A percentile compares a stretch with the other conserved stretches of the same genome.
These are phyloP conservation scores for Thalassophryne amazonica DNA, from an alignment of 2,797 vertebrate species.

Conservation along the genomic window DNA sequence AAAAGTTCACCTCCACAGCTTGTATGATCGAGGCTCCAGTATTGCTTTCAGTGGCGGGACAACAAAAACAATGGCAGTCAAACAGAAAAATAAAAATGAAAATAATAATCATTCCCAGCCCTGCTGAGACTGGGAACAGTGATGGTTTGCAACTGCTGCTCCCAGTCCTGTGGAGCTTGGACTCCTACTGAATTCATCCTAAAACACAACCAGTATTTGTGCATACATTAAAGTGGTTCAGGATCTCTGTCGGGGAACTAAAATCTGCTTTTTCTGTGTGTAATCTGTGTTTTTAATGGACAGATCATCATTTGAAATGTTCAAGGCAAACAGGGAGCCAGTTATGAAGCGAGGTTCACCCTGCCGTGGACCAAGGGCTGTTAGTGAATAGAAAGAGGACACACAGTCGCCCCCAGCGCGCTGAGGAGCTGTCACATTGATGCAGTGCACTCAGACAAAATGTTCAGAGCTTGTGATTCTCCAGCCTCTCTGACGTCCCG, in stretches of 20 bases:
- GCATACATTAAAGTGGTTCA: neutral
- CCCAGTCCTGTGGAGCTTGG: no score
- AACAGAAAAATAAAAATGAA: no score
- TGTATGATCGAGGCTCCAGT: no score
- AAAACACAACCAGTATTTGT: neutral
- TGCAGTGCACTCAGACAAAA: conserved; percentile 49
- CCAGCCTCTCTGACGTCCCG: conserved; percentile 21
- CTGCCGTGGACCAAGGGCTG: neutral
- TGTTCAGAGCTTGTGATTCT: conserved; percentile 46
- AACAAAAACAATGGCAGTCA: no score
- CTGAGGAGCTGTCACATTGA: conserved; percentile 59
- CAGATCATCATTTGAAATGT: neutral
- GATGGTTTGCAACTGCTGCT: no score
- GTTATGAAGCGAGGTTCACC: conserved; percentile 21
- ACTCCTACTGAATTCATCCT: no score
- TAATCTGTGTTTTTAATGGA: conserved; percentile 16
- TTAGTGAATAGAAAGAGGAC: conserved; percentile 40
- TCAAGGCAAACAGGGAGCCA: conserved; percentile 12
- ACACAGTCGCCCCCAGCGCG: conserved; percentile 43
- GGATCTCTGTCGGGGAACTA: neutral
- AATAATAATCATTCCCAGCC: no score
- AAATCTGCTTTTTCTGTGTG: neutral
- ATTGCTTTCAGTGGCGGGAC: no score
- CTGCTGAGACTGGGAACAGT: no score
- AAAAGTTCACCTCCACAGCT: no score